Evolutionary conservation across 1,140 invertebrate species (phyloP).

Genomic region (Halyomorpha halys): DNA sequence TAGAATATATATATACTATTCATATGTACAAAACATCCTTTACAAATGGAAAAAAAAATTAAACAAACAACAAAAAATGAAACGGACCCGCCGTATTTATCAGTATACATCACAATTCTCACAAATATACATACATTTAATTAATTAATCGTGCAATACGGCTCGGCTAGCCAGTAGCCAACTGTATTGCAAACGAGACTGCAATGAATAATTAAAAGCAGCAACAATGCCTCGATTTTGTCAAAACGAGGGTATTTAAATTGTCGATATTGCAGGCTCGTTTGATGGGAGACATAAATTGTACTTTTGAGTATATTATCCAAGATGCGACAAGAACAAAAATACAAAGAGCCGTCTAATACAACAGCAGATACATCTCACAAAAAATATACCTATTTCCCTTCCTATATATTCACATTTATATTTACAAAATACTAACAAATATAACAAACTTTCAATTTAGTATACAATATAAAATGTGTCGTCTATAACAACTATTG

Average conservation of each 20-base stretch:
- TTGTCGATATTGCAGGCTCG: neutral
- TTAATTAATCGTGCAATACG: neutral
- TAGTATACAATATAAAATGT: conserved; percentile 11
- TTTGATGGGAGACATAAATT: conserved; percentile 5
- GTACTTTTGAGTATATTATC: conserved; percentile 3
- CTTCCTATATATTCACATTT: conserved; percentile 1
- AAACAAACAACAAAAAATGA: neutral
- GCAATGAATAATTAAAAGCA: neutral
- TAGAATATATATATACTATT: neutral
- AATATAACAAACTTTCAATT: conserved; percentile 1
- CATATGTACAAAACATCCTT: neutral
- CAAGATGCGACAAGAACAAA: conserved; percentile 3
- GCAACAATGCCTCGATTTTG: neutral
- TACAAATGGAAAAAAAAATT: neutral
- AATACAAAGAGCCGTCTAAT: neutral
- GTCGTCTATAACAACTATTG: conserved; percentile 7
- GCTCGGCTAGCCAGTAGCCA: conserved; percentile 1
- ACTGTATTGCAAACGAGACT: neutral
- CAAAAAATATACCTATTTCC: conserved; percentile 3
- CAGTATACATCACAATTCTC: conserved; percentile 5
- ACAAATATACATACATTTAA: neutral
- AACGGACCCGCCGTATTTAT: conserved; percentile 5
- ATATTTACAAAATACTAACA: neutral
- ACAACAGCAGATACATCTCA: neutral
- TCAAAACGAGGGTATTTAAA: neutral